phyloP scores from a whole-genome alignment of 2,888 invertebrate genomes.

The Ennomos fuscantarius region DNA sequence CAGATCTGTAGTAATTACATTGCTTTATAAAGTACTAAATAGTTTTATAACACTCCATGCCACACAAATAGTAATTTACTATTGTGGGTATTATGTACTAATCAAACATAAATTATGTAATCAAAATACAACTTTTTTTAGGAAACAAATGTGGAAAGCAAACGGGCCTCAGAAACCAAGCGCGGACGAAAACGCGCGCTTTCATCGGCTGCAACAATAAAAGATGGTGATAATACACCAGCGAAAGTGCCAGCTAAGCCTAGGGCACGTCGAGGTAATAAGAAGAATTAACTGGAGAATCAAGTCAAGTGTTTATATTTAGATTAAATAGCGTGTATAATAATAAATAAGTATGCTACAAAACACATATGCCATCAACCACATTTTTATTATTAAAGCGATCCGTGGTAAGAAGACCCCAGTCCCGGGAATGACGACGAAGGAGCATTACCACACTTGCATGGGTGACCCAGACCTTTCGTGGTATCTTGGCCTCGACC shows the following conservation, averaged over 20 bases:
- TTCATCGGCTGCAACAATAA: constrained; percentile 62
- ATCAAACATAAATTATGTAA: neutral
- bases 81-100: too few species aligned
- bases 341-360: constrained; percentile 5
- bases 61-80: too few species aligned
- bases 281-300: constrained; percentile 8
- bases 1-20: too few species aligned
- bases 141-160: constrained; percentile 47
- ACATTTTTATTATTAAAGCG: constrained; percentile 26
- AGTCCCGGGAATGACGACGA: constrained; percentile 64
- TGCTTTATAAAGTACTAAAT: too few species aligned
- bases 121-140: constrained; percentile 30
- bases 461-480: constrained; percentile 72
- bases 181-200: constrained; percentile 71
- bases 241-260: constrained; percentile 54
- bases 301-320: neutral
- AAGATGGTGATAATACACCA: constrained; percentile 41
- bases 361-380: constrained; percentile 12
- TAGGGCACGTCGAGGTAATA: constrained; percentile 64
- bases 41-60: too few species aligned
- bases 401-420: constrained; percentile 64
- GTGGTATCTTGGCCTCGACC: constrained; percentile 81
- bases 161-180: constrained; percentile 56
- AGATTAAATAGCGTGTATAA: constrained; percentile 5
- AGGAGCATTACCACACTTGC: constrained; percentile 64